phyloP scores from a whole-genome alignment of 1,140 invertebrate species.

The Brachionus paranguensis region DNA sequence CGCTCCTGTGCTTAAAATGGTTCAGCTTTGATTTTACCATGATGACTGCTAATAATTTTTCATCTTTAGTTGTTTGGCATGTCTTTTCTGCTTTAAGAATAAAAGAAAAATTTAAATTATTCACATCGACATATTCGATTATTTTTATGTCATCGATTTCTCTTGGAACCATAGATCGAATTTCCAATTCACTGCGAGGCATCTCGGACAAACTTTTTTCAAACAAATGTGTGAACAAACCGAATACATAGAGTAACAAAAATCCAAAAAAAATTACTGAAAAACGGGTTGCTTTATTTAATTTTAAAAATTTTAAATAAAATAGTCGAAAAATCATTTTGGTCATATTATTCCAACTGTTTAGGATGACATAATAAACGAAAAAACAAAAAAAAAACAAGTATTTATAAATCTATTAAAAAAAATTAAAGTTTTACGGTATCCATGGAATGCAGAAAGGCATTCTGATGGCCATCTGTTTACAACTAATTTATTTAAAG shows the following conservation, averaged over 20 bases:
- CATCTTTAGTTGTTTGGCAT: neutral
- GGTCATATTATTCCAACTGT: neutral
- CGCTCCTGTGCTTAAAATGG: neutral
- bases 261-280: neutral
- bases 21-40: slow-evolving; percentile 6
- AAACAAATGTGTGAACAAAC: slow-evolving; percentile 27
- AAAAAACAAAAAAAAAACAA: neutral
- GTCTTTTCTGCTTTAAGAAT: neutral
- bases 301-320: neutral
- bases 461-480: neutral
- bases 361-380: neutral
- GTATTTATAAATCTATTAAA: neutral
- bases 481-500: neutral
- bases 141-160: neutral
- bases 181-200: neutral
- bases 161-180: neutral
- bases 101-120: slow-evolving; percentile 5
- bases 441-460: neutral
- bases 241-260: slow-evolving; percentile 9
- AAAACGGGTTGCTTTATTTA: neutral
- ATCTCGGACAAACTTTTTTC: slow-evolving; percentile 6
- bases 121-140: slow-evolving; percentile 2
- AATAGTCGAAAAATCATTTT: neutral
- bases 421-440: neutral
- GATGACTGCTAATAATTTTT: neutral